phyloP scores from a whole-genome alignment of 2,113 vertebrate species.

The Dendropsophus ebraccatus region DNA sequence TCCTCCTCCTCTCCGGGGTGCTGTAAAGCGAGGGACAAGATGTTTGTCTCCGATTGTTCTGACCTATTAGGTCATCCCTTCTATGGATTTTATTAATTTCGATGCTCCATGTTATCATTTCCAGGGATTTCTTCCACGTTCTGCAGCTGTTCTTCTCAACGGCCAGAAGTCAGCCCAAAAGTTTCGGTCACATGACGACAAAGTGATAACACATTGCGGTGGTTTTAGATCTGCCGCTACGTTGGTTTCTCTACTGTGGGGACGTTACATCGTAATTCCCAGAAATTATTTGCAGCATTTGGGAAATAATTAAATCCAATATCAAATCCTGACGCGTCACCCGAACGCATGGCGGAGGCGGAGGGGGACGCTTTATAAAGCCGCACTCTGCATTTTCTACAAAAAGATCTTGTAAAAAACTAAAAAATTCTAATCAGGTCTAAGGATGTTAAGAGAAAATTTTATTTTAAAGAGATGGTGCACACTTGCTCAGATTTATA shows the following conservation, averaged over 20 bases:
- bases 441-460: too few relatives aligned
- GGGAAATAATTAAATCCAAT: conserved; percentile 39
- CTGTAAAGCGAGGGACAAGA: conserved; percentile 75
- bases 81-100: conserved; percentile 83
- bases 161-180: conserved; percentile 24
- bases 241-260: not conserved
- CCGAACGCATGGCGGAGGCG: conserved; percentile 14
- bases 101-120: conserved; percentile 77
- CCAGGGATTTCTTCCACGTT: conserved; percentile 76
- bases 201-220: conserved; percentile 38
- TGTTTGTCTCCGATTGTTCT: conserved; percentile 79
- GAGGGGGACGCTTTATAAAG: not conserved
- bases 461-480: too few relatives aligned
- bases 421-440: too few relatives aligned
- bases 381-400: not conserved
- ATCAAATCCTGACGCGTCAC: conserved; percentile 19
- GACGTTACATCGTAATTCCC: conserved; percentile 7
- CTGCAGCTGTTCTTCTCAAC: conserved; percentile 31
- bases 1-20: not conserved
- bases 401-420: not conserved
- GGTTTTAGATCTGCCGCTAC: conserved; percentile 15
- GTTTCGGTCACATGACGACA: conserved; percentile 20
- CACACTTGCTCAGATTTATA: too few relatives aligned
- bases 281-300: conserved; percentile 16
- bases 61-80: conserved; percentile 83